Evolutionary conservation across 1,140 invertebrate genomes (phyloP), one percentile per base, ranked within the genome.

Genomic region (Drosophila kanapiae): DNA sequence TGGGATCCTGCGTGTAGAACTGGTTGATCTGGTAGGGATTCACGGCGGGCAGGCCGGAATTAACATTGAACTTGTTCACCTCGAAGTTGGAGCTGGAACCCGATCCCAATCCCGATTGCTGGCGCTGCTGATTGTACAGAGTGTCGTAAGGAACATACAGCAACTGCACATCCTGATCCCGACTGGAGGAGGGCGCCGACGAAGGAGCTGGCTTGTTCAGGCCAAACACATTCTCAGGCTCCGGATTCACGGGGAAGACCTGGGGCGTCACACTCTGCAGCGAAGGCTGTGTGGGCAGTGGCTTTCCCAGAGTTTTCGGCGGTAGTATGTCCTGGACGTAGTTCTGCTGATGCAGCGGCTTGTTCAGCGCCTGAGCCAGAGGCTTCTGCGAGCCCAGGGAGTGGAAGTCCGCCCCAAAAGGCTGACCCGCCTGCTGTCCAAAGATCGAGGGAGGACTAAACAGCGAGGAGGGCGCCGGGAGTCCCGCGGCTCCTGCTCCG

Each of bases 111-210:
- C 53, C 60, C 1, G 61, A 18, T 0, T 67, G 53, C 51, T 91
- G 91, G 8, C 65, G 77, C 42, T 91, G 94, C 69, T 95, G 94
- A 92, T 95, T 94, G 67, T 95, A 95, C 11, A 97, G 91, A 0
- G 95, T 96, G 85, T 97, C 96, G 35, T 96, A 94, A 13, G 96
- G 96, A 4, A 97, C 96, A 82, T 97, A 97, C 0, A 97, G 93
- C 48, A 97, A 85, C 90, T 97, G 96, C 14, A 97, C 95, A 93
- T 96, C 95, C 93, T 96, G 95, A 33, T 48, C 76, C 14, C 49
- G 29, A 4, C 48, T 48, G 13, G 68, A 53, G 0, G 70, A 49
- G 0, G 71, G 37, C 7, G 62, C 72, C 0, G 67, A 27, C 2
- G 82, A 57, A 0, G 81, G 69, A 9, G 56, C 56, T 4, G 69